Evolutionary conservation across 2,888 invertebrate species (phyloP).

Genomic region (Calameuta pallipes): DNA sequence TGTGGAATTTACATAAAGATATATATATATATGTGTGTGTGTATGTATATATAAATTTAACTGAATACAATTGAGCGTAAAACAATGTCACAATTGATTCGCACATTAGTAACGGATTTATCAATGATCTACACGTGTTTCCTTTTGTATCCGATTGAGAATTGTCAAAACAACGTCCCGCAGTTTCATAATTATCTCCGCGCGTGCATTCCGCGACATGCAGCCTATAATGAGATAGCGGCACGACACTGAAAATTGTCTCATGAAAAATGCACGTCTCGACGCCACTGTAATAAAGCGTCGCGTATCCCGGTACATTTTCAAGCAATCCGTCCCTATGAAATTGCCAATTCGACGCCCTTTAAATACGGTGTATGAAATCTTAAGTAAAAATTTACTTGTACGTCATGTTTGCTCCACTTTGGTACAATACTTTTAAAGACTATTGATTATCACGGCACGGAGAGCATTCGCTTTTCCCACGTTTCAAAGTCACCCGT

Average conservation of each 20-base stretch:
- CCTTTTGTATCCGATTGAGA: neutral
- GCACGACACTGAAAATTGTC: conserved; percentile 55
- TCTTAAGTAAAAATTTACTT: neutral
- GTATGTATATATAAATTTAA: no score
- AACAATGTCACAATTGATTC: conserved; percentile 41
- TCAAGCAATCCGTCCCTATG: no score
- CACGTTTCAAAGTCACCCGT: conserved; percentile 7
- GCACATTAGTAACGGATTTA: conserved; percentile 49
- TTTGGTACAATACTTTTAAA: neutral
- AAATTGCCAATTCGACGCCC: no score
- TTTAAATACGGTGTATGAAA: no score
- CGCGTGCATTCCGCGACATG: conserved; percentile 31
- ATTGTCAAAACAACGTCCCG: neutral
- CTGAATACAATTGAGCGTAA: neutral
- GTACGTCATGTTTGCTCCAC: neutral
- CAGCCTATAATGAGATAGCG: conserved; percentile 45
- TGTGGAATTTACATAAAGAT: neutral
- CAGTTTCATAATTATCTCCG: neutral
- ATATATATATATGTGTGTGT: neutral
- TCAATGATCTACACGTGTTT: conserved; percentile 54
- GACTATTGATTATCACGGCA: neutral
- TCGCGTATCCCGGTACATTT: conserved; percentile 16
- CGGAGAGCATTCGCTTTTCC: neutral
- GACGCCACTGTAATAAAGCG: conserved; percentile 39
- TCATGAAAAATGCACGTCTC: conserved; percentile 54